Evolutionary conservation across 2,797 vertebrate genomes (phyloP).

Genomic region (Mallotus villosus): DNA sequence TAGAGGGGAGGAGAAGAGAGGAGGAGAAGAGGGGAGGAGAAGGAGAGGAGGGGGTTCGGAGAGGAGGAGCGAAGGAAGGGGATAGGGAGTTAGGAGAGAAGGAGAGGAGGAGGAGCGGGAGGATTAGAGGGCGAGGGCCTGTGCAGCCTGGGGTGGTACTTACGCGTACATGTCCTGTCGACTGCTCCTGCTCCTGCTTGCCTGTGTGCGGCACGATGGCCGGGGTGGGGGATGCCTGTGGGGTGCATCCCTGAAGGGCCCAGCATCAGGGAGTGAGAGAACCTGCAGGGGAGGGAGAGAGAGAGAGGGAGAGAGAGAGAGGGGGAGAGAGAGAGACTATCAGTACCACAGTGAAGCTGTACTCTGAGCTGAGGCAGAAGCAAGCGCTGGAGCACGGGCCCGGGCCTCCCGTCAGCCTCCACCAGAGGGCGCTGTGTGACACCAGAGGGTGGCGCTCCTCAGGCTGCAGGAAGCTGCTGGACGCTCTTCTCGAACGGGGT

Average conservation of each 20-base stretch:
- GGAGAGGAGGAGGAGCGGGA: not conserved
- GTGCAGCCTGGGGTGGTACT: slow-evolving; percentile 48
- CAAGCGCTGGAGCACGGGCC: no score
- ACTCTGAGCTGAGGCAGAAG: no score
- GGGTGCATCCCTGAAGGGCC: slow-evolving; percentile 90
- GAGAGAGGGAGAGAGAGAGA: slow-evolving; percentile 8
- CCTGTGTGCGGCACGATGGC: slow-evolving; percentile 93
- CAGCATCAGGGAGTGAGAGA: slow-evolving; percentile 94
- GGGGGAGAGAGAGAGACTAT: not conserved
- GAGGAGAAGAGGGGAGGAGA: no score
- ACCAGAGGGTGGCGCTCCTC: not conserved
- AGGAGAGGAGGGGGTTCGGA: no score
- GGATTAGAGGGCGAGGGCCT: not conserved
- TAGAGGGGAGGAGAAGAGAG: no score
- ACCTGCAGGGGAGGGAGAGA: slow-evolving; percentile 72
- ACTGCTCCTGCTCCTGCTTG: slow-evolving; percentile 93
- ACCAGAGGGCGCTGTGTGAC: slow-evolving; percentile 50
- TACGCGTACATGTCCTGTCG: slow-evolving; percentile 88
- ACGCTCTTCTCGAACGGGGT: no score
- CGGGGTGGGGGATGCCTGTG: slow-evolving; percentile 94
- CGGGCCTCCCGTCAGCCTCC: slow-evolving; percentile 10
- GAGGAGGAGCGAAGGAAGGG: no score
- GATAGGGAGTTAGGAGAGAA: no score
- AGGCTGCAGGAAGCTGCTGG: not conserved
- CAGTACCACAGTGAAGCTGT: not conserved